Percentiles rank a stretch among this genome's conserved stretches.
These are phyloP conservation scores for Drosophila peninsularis DNA, from an alignment of 2,888 invertebrate genomes.

Conservation along the genomic window DNA sequence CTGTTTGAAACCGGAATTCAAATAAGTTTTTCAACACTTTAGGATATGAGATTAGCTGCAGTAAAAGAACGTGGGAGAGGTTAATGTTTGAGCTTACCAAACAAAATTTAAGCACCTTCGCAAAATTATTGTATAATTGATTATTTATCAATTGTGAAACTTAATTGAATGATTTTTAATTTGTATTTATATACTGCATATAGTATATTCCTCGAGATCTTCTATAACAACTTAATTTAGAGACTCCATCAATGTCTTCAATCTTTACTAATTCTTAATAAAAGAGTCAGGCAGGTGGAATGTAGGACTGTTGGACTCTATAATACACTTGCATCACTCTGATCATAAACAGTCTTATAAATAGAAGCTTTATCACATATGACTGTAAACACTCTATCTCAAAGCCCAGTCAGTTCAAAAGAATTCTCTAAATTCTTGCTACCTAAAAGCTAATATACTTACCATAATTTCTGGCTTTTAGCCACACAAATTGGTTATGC, in stretches of 20 bases:
- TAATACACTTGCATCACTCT: slow-evolving; percentile 1
- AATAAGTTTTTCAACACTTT: not conserved
- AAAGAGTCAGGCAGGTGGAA: too few relatives aligned
- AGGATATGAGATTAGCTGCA: not conserved
- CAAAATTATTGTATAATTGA: not conserved
- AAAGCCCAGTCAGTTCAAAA: not conserved
- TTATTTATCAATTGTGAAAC: not conserved
- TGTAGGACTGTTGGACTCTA: too few relatives aligned
- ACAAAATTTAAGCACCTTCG: not conserved
- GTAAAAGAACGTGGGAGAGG: too few relatives aligned
- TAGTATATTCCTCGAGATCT: not conserved
- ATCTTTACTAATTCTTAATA: too few relatives aligned
- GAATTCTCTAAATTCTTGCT: slow-evolving; percentile 16
- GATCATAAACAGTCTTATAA: too few relatives aligned
- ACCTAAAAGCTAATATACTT: slow-evolving; percentile 20
- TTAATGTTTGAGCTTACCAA: too few relatives aligned
- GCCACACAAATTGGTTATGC: slow-evolving; percentile 32
- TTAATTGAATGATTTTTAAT: not conserved
- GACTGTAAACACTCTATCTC: not conserved
- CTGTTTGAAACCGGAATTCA: not conserved
- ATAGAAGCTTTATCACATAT: too few relatives aligned
- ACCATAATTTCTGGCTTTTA: slow-evolving; percentile 36
- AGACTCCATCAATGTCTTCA: too few relatives aligned
- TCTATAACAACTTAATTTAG: not conserved
- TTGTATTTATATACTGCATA: not conserved